Base-by-base conservation (phyloP, 2,797 vertebrate genomes). In the Fistularia tabacaria region DNA sequence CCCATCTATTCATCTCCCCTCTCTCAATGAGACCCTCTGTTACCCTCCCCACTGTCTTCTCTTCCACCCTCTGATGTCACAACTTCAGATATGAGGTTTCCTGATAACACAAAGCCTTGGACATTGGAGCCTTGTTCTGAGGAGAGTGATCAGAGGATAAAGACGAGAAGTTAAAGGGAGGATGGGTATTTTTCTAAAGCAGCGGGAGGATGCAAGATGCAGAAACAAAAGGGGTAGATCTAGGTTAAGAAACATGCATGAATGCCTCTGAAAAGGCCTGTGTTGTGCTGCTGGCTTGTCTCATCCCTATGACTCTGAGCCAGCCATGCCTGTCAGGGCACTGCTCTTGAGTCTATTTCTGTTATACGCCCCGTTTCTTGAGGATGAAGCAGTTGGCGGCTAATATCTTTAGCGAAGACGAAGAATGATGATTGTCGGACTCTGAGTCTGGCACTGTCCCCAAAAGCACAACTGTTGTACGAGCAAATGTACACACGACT, bases 181-280 rank as follows among this genome's bases (percentile, higher is more conserved):
- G 59, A 49, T 7, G 43, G 67, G 55, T 55, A 44, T 80, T 80
- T 77, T 74, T 59, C 10, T 3, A 46, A 74, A 61, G 66, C 64
- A 62, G 71, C 9, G 14, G 64, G 66, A 70, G 68, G 64, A 76
- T 65, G 67, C 61, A 64, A 73, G 67, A 81, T 12, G 57, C 68
- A 83, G 77, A 85, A 85, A 86, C 77, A 81, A 87, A 46, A 86
- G 74, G 54, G 61, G 68, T 72, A 81, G 82, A 85, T 84, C 69
- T 84, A 80, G 85, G 80, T 82, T 85, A 71, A 78, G 81, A 82
- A 74, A 58, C 78, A 85, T 57, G 82, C 79, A 82, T 86, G 86
- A 72, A 76, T 87, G 85, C 62, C 59, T 84, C 79, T 82, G 82
- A 87, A 86, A 86, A 84, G 82, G 74, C 81, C 71, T 76, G 71